Conservation (phyloP, 1,140 invertebrate species). For the Procambarus virginalis region DNA sequence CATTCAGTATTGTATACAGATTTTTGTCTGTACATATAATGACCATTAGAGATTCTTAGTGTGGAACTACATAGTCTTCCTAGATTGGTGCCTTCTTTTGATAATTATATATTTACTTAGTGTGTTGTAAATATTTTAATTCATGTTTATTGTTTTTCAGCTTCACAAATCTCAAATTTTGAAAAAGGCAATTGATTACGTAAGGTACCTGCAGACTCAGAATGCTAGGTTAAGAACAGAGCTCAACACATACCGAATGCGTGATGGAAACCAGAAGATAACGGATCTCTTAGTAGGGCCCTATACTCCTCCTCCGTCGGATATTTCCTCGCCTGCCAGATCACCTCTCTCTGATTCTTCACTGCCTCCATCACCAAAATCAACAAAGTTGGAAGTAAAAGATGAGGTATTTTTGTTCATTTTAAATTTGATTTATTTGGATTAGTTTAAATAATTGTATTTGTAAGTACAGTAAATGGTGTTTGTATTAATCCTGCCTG, state of each 20-base stretch:
- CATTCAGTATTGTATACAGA: too few relatives aligned
- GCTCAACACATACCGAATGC: constrained; percentile 71
- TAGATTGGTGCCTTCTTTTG: too few relatives aligned
- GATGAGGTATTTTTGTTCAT: constrained; percentile 51
- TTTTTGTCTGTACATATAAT: neutral
- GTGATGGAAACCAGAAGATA: constrained; percentile 58
- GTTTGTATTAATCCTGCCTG: too few relatives aligned
- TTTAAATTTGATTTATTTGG: too few relatives aligned
- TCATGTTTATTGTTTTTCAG: constrained; percentile 77
- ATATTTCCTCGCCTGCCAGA: constrained; percentile 68
- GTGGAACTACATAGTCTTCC: too few relatives aligned
- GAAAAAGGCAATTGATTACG: constrained; percentile 97
- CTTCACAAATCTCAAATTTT: constrained; percentile 98
- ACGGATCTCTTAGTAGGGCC: constrained; percentile 48
- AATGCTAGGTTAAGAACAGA: constrained; percentile 83
- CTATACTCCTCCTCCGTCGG: constrained; percentile 71
- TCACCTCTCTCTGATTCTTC: constrained; percentile 53
- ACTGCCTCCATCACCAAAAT: constrained; percentile 54
- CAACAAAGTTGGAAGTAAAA: constrained; percentile 59
- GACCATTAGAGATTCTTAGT: neutral
- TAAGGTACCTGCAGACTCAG: constrained; percentile 88
- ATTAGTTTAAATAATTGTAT: neutral
- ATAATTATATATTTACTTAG: neutral
- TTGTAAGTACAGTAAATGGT: neutral
- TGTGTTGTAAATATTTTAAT: constrained; percentile 14